Conservation (phyloP, 2,113 vertebrate genomes). For the Aspiorhynchus laticeps region DNA sequence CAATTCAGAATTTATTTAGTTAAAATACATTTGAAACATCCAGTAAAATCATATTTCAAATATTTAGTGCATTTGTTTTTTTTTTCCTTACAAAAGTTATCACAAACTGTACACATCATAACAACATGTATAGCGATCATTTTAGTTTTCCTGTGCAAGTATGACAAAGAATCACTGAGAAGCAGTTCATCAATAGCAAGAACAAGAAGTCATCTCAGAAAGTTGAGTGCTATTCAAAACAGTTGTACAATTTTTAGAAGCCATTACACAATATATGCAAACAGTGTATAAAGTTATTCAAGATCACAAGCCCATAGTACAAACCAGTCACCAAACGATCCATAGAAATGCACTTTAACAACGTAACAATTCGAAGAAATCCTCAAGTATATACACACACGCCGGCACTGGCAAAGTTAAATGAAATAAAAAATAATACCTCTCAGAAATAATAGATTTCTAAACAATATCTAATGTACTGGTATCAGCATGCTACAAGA, state of each 20-base stretch:
- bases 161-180: constrained; percentile 78
- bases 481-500: constrained; percentile 69
- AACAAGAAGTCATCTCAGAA: constrained; percentile 76
- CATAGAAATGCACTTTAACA: constrained; percentile 80
- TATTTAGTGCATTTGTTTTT: constrained; percentile 76
- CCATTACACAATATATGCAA: constrained; percentile 83
- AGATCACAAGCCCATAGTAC: constrained; percentile 73
- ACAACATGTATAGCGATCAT: constrained; percentile 79
- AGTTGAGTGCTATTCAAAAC: constrained; percentile 72
- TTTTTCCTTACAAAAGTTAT: constrained; percentile 95
- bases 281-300: constrained; percentile 83
- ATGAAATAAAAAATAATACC: constrained; percentile 65
- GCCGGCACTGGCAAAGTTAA: constrained; percentile 57
- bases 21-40: constrained; percentile 98
- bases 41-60: constrained; percentile 87
- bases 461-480: constrained; percentile 22
- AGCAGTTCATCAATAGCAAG: constrained; percentile 77
- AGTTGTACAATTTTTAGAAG: constrained; percentile 75
- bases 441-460: constrained; percentile 48
- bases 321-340: constrained; percentile 81
- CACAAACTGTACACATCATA: constrained; percentile 95
- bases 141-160: constrained; percentile 79
- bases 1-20: constrained; percentile 74
- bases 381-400: constrained; percentile 65
- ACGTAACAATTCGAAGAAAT: constrained; percentile 57